phyloP scores from a whole-genome alignment of 2,888 invertebrate species.

The Pherbina coryleti region DNA sequence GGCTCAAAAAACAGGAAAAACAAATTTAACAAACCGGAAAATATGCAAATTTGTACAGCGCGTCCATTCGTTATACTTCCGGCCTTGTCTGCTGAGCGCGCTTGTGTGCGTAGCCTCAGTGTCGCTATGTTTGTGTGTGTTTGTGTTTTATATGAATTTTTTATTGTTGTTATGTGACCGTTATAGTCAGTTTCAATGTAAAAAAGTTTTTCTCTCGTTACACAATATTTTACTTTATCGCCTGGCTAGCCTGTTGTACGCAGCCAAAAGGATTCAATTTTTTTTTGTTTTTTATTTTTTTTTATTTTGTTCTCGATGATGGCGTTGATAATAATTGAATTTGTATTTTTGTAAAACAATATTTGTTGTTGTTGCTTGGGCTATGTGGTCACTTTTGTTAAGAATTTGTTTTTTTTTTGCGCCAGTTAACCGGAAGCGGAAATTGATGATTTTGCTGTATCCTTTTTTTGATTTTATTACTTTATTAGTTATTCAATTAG shows the following conservation, averaged over 20 bases:
- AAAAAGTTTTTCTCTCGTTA: not conserved
- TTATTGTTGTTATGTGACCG: slow-evolving; percentile 16
- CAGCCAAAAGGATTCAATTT: not conserved
- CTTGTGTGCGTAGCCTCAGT: not conserved
- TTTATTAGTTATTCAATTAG: slow-evolving; percentile 31
- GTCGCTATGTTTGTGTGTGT: not conserved
- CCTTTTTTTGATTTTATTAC: not conserved
- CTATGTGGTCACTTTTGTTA: not conserved
- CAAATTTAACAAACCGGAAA: slow-evolving; percentile 47
- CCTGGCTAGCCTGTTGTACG: not conserved
- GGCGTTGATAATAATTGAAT: slow-evolving; percentile 5
- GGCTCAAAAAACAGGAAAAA: slow-evolving; percentile 38
- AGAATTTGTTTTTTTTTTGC: not conserved
- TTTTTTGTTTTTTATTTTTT: slow-evolving; percentile 5
- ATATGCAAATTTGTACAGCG: slow-evolving; percentile 45
- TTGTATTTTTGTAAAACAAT: not conserved
- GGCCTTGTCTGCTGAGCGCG: not conserved
- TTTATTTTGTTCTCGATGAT: not conserved
- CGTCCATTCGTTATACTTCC: slow-evolving; percentile 13
- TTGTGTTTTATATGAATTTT: not conserved
- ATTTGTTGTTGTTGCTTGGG: not conserved
- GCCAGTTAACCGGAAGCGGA: slow-evolving; percentile 16
- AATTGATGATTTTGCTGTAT: not conserved
- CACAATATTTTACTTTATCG: not conserved
- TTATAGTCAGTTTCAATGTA: slow-evolving; percentile 14